These are phyloP conservation scores for Spisula subtruncata DNA, from an alignment of 2,888 invertebrate genomes.

Conservation along the genomic window DNA sequence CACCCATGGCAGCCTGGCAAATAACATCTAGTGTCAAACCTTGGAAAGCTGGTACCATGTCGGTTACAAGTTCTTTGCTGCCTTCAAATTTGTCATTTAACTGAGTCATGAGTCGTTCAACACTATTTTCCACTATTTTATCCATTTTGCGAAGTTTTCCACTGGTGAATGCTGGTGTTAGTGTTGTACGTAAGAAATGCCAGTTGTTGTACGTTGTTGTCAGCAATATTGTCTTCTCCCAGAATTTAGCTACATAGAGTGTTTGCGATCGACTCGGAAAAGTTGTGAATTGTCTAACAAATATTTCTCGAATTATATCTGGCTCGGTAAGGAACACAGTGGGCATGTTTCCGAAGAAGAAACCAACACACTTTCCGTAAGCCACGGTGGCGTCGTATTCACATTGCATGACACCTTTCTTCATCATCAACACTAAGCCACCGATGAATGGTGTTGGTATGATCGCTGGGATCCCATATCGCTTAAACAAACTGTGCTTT, in stretches of 20 bases:
- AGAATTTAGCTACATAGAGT: constrained; percentile 55
- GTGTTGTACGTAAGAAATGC: constrained; percentile 62
- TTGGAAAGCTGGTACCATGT: constrained; percentile 62
- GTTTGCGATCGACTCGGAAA: constrained; percentile 66
- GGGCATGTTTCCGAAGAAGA: constrained; percentile 68
- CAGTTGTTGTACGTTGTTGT: constrained; percentile 58
- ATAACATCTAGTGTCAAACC: constrained; percentile 75
- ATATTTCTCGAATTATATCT: constrained; percentile 71
- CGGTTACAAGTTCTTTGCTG: constrained; percentile 10
- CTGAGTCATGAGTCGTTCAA: constrained; percentile 40
- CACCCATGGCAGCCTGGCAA: constrained; percentile 74
- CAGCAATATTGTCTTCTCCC: constrained; percentile 55
- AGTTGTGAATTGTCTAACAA: constrained; percentile 65
- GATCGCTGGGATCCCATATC: constrained; percentile 65
- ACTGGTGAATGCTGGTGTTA: constrained; percentile 64
- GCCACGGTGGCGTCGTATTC: constrained; percentile 66
- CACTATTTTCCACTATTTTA: constrained; percentile 43
- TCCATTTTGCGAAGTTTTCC: constrained; percentile 70
- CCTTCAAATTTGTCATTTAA: constrained; percentile 36
- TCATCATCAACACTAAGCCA: constrained; percentile 44
- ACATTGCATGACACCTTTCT: constrained; percentile 61
- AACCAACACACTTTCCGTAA: constrained; percentile 69
- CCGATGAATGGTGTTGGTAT: constrained; percentile 67
- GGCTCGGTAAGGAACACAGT: constrained; percentile 69
- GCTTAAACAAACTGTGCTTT: constrained; percentile 64